Conservation (phyloP, 2,888 invertebrate species). For the Neocrepidodera transversa region DNA sequence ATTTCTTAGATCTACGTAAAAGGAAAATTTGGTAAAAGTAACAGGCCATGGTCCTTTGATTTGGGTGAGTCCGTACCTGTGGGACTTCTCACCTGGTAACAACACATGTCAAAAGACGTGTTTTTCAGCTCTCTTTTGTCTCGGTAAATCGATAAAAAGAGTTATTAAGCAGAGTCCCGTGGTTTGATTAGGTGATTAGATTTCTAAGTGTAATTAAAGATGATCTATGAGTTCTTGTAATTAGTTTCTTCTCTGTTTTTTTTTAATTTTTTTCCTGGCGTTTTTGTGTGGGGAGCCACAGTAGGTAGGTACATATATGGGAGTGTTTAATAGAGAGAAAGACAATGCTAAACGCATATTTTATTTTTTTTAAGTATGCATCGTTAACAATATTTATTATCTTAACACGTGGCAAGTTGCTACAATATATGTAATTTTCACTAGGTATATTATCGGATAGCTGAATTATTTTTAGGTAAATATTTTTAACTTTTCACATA, state of each 20-base stretch:
- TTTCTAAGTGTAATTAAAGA: constrained; percentile 29
- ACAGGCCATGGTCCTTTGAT: too few species aligned
- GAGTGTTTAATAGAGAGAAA: constrained; percentile 6
- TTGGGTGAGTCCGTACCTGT: constrained; percentile 10
- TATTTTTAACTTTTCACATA: too few species aligned
- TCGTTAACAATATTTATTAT: background rate
- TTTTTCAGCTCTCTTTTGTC: constrained; percentile 29
- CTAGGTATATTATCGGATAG: too few species aligned
- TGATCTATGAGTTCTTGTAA: constrained; percentile 35
- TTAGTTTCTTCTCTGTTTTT: constrained; percentile 21
- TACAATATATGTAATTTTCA: too few species aligned
- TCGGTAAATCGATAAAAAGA: constrained; percentile 32
- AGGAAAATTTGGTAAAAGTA: too few species aligned
- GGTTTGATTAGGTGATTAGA: constrained; percentile 34
- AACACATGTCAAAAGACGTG: constrained; percentile 24
- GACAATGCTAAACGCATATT: constrained; percentile 3
- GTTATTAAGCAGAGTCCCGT: constrained; percentile 30
- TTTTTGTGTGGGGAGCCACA: constrained; percentile 24
- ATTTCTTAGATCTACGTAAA: too few species aligned
- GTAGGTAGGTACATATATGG: constrained; percentile 16
- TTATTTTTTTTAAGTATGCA: background rate
- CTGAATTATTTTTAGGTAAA: too few species aligned
- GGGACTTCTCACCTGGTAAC: constrained; percentile 1
- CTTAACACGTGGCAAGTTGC: too few species aligned
- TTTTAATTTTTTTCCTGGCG: constrained; percentile 13